Base-by-base conservation (phyloP, 2,888 invertebrate genomes). In the Eilema depressum region DNA sequence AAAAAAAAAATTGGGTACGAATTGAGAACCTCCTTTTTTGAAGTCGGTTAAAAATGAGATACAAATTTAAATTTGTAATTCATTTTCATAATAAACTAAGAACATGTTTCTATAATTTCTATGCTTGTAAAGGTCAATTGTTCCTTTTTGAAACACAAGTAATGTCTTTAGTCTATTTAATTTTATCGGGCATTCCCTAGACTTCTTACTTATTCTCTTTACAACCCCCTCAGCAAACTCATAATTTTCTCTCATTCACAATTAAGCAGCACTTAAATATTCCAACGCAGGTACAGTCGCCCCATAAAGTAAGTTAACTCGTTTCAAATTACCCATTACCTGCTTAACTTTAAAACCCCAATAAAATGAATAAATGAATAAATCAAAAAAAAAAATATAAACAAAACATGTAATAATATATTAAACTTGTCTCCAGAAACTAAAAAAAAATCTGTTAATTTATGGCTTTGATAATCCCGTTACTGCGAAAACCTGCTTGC, bases 201-300 rank as follows among this genome's bases (percentile, higher is more conserved):
- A 33, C 23, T 11, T 12, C n/a, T 37, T 37, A 14, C 23, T 41
- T 61, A 61, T 67, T 63, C 41, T 41, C 41, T 63, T 68, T 30
- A 28, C 2, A 47, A 20, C 5, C 41, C 3, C n/a, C 26, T 7
- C 53, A 65, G 53, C 59, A 59, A 59, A 59, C 26, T 56, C 12
- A 56, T 57, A 63, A 63, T 41, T 59, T 41, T n/a, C 26, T 23
- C 33, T 33, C 28, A 63, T 60, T 64, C 47, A 30, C 47, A 66
- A 70, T 61, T 65, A 53, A n/a, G 47, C 11, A 37, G 23, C 66
- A 28, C 59, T 70, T 20, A 61, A 70, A 66, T 62, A 23, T 62
- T 62, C 62, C 33, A 66, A 25, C 53, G 28, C 20, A 59, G 59
- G 59, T 56, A 62, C 63, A 62, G 53, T 53, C 10, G 10, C 53